Evolutionary conservation across 2,113 vertebrate genomes (phyloP).

Genomic region (Oxyura jamaicensis): DNA sequence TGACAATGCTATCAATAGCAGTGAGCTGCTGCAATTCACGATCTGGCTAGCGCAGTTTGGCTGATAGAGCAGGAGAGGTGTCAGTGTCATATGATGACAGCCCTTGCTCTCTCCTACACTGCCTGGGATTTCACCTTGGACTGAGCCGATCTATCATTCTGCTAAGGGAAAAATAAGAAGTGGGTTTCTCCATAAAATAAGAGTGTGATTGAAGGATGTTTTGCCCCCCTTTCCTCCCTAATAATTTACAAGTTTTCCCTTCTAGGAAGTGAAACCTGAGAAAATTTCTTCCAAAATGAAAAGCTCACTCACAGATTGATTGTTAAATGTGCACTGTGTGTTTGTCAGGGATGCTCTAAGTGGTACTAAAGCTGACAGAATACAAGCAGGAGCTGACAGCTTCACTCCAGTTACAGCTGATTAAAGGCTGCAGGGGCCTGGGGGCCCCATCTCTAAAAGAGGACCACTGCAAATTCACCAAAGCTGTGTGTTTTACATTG

Average conservation of each 20-base stretch:
- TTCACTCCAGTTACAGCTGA: constrained; percentile 69
- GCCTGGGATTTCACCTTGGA: not conserved
- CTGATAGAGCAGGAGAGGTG: not conserved
- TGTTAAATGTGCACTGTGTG: constrained; percentile 1
- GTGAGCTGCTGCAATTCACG: not conserved
- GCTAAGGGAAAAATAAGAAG: not conserved
- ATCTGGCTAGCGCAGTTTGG: not conserved
- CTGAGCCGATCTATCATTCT: constrained; percentile 32
- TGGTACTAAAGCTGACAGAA: constrained; percentile 65
- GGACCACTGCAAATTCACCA: constrained; percentile 33
- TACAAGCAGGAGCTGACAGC: constrained; percentile 72
- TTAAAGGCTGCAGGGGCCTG: constrained; percentile 69
- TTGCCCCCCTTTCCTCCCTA: not conserved
- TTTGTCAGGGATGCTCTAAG: constrained; percentile 71
- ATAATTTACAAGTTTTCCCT: not conserved
- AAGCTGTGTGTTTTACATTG: not conserved
- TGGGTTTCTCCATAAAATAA: not conserved
- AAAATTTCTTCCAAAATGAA: constrained; percentile 40
- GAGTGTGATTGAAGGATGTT: not conserved
- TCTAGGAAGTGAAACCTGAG: not conserved
- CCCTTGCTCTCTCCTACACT: not conserved
- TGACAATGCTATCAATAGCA: not conserved
- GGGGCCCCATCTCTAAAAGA: constrained; percentile 21
- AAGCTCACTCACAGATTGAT: constrained; percentile 29
- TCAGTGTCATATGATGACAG: not conserved